These are phyloP conservation scores for Decapterus maruadsi DNA, from an alignment of 2,797 vertebrate genomes.

Conservation along the genomic window DNA sequence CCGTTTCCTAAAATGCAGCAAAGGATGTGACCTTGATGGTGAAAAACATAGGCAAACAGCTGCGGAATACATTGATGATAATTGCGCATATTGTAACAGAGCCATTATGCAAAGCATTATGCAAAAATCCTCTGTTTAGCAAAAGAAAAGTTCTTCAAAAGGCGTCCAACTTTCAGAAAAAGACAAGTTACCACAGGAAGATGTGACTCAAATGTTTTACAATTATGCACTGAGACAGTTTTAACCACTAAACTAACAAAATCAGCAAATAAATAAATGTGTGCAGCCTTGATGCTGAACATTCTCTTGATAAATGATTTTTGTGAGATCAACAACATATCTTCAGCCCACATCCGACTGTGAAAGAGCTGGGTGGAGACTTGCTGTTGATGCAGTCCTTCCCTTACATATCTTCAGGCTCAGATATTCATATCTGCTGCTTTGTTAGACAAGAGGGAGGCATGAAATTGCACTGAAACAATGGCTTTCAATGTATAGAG, in stretches of 20 bases:
- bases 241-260: constrained; percentile 28
- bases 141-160: constrained; percentile 21
- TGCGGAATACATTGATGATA: constrained; percentile 51
- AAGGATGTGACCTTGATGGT: constrained; percentile 38
- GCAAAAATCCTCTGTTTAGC: constrained; percentile 20
- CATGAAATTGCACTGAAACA: constrained; percentile 42
- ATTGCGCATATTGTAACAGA: constrained; percentile 50
- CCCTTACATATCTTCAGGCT: constrained; percentile 27
- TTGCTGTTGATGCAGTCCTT: constrained; percentile 1
- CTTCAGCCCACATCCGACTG: constrained; percentile 23
- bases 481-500: constrained; percentile 30
- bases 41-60: constrained; percentile 42
- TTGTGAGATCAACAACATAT: constrained; percentile 7
- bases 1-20: constrained; percentile 32
- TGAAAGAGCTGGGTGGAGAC: constrained; percentile 12
- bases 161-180: constrained; percentile 28
- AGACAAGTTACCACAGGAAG: constrained; percentile 17
- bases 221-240: constrained; percentile 46
- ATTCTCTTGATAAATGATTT: not conserved
- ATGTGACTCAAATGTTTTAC: constrained; percentile 11
- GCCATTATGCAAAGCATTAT: constrained; percentile 58
- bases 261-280: constrained; percentile 14
- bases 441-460: constrained; percentile 41
- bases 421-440: constrained; percentile 32
- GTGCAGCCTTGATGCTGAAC: not conserved